Evolutionary conservation across 2,113 vertebrate species (phyloP).

Genomic region (Syngnathus floridae): DNA sequence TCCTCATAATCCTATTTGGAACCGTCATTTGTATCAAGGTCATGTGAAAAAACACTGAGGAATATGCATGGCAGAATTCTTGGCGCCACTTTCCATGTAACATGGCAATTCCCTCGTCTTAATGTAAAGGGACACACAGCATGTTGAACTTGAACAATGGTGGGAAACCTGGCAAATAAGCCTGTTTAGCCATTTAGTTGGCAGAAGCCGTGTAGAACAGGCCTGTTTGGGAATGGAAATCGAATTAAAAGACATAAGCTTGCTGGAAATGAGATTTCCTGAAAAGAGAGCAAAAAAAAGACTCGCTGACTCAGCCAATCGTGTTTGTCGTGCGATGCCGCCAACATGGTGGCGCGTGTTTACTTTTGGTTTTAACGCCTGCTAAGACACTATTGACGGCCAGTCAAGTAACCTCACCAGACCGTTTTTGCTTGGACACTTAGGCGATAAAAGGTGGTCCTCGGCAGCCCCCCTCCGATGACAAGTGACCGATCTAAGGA

Average conservation of each 20-base stretch:
- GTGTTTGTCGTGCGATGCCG: conserved; percentile 19
- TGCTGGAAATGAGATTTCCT: conserved; percentile 41
- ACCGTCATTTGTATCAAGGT: conserved; percentile 27
- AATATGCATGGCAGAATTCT: conserved; percentile 33
- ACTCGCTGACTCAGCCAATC: conserved; percentile 33
- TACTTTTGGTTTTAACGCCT: conserved; percentile 69
- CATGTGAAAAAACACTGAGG: conserved; percentile 39
- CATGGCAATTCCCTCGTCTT: conserved; percentile 29
- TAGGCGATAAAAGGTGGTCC: conserved; percentile 78
- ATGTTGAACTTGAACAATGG: conserved; percentile 14
- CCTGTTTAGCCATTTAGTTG: conserved; percentile 41
- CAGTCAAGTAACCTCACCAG: conserved; percentile 90
- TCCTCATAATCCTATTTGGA: conserved; percentile 28
- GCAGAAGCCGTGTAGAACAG: conserved; percentile 50
- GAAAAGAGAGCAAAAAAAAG: conserved; percentile 38
- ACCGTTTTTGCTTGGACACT: conserved; percentile 80
- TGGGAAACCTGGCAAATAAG: conserved; percentile 42
- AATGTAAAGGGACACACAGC: conserved; percentile 22
- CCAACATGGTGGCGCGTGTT: conserved; percentile 51
- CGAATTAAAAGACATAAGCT: conserved; percentile 53
- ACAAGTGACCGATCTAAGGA: conserved; percentile 65
- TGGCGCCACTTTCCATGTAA: conserved; percentile 19
- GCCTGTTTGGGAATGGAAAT: conserved; percentile 48
- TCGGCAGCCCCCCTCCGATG: conserved; percentile 67
- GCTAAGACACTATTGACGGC: conserved; percentile 82